Percentiles rank a stretch among this genome's conserved stretches.
These are phyloP conservation scores for Caiman crocodilus DNA, from an alignment of 2,797 vertebrate species.

Conservation along the genomic window DNA sequence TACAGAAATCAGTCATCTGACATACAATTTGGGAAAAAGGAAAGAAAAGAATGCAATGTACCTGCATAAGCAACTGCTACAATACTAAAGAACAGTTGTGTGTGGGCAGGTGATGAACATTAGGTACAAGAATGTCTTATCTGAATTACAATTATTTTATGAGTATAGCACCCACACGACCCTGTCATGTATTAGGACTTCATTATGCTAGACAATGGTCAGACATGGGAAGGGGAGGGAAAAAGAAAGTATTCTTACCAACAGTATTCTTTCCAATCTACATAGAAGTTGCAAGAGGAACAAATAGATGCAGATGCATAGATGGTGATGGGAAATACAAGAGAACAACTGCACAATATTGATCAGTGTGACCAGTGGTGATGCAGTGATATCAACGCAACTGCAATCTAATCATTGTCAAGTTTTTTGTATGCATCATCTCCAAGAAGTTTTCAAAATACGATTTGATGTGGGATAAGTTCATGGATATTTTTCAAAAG, in stretches of 20 bases:
- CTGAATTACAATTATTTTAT: background rate
- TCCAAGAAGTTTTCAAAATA: too few relatives aligned
- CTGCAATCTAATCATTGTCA: rapidly evolving
- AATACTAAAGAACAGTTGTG: background rate
- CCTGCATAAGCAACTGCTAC: background rate
- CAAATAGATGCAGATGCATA: background rate
- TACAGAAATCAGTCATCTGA: background rate
- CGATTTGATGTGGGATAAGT: background rate
- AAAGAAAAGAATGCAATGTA: background rate
- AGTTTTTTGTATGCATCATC: background rate
- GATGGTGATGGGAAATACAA: too few relatives aligned
- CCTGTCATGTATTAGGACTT: background rate
- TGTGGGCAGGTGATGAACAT: background rate
- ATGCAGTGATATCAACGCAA: background rate
- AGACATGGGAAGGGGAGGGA: background rate
- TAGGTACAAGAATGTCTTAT: background rate
- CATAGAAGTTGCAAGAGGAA: background rate
- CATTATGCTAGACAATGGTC: background rate
- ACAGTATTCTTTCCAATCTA: background rate
- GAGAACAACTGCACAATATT: too few relatives aligned
- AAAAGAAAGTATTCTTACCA: background rate
- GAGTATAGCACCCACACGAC: background rate
- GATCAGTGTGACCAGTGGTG: background rate
- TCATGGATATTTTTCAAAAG: background rate
- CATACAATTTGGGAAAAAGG: too few relatives aligned